These are phyloP conservation scores for Lasioglossum calceatum DNA, from an alignment of 2,888 invertebrate species.

Conservation along the genomic window DNA sequence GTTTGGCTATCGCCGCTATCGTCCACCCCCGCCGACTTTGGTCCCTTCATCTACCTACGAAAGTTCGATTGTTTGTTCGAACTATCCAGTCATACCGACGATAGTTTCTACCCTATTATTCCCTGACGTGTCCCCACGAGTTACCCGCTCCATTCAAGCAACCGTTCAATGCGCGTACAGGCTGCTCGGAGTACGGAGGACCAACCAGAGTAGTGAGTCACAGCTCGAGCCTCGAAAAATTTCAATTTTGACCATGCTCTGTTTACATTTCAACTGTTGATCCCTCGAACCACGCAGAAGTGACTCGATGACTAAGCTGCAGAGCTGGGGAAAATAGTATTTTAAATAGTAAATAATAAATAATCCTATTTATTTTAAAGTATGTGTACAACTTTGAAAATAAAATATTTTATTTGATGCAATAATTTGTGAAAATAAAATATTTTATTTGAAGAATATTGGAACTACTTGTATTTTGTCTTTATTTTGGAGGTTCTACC, in stretches of 20 bases:
- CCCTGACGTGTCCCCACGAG: slow-evolving; percentile 13
- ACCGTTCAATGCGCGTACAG: not conserved
- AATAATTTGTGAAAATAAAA: no score
- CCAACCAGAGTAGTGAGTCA: not conserved
- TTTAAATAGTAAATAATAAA: no score
- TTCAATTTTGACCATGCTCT: not conserved
- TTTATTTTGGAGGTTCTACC: not conserved
- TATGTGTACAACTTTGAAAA: no score
- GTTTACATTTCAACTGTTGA: not conserved
- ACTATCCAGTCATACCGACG: not conserved
- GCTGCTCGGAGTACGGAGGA: not conserved
- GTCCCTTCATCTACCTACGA: slow-evolving; percentile 15
- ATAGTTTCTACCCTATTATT: slow-evolving; percentile 19
- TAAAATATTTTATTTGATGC: no score
- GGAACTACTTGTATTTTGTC: no score
- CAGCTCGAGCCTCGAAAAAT: not conserved
- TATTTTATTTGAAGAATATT: no score
- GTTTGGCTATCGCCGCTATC: slow-evolving; percentile 30
- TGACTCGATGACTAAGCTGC: not conserved
- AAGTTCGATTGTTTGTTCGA: slow-evolving; percentile 29
- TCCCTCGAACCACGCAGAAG: not conserved
- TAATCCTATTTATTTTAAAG: no score
- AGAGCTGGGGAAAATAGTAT: no score
- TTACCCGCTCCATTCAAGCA: not conserved
- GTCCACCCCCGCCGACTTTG: not conserved